A percentile compares a stretch with the other conserved stretches of the same genome.
These are phyloP conservation scores for Fregetta grallaria DNA, from an alignment of 2,113 vertebrate species.

Conservation along the genomic window DNA sequence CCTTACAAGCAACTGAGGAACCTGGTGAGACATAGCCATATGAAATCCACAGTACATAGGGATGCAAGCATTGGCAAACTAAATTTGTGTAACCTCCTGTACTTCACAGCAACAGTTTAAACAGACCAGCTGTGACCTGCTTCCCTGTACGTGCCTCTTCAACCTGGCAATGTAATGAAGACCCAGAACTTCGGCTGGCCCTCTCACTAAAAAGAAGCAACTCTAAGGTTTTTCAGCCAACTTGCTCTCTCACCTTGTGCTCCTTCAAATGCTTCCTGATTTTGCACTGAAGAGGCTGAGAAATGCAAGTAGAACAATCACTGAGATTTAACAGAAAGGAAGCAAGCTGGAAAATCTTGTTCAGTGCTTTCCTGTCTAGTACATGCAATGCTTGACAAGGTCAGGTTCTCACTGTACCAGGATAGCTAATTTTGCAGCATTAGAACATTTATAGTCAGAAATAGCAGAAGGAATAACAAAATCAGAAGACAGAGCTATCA, in stretches of 20 bases:
- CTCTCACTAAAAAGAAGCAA: not conserved
- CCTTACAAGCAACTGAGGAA: not conserved
- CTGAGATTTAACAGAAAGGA: not conserved
- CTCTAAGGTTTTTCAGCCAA: not conserved
- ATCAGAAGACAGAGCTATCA: not conserved
- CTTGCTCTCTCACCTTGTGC: not conserved
- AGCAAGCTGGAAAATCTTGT: not conserved
- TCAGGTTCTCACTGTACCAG: not conserved
- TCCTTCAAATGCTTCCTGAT: not conserved
- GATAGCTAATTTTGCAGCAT: not conserved
- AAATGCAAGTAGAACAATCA: not conserved
- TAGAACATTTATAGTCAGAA: not conserved
- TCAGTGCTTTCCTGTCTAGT: slow-evolving; percentile 1
- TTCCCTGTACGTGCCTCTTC: not conserved
- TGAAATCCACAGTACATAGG: not conserved
- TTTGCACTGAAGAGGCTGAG: not conserved
- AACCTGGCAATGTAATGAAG: not conserved
- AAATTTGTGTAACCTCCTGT: not conserved
- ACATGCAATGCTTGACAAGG: slow-evolving; percentile 25
- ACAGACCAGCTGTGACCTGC: not conserved
- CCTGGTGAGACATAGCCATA: not conserved
- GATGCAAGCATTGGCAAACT: not conserved
- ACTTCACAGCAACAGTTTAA: not conserved
- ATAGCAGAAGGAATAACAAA: not conserved
- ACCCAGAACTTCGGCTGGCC: not conserved